Evolutionary conservation across 2,888 invertebrate species (phyloP).

Genomic region (Pristionchus maxplancki): DNA sequence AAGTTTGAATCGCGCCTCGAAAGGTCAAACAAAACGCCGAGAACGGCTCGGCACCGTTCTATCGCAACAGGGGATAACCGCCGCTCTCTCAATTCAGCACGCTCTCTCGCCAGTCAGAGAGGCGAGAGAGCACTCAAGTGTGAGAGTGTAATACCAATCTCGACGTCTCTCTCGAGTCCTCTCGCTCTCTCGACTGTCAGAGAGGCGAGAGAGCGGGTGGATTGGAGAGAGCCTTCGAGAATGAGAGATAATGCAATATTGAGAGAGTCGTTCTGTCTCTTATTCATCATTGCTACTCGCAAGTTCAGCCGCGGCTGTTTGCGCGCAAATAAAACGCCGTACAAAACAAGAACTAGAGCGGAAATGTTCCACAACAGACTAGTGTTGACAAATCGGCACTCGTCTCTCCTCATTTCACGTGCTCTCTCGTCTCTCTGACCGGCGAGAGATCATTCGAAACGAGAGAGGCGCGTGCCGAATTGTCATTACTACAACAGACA

Average conservation of each 20-base stretch:
- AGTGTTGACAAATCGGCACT: too few species aligned
- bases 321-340: background rate
- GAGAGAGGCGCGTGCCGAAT: background rate
- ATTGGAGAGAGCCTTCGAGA: too few species aligned
- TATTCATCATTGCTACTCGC: background rate
- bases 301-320: constrained; percentile 2
- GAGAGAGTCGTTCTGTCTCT: background rate
- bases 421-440: too few species aligned
- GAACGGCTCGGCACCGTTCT: background rate
- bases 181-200: background rate
- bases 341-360: constrained; percentile 17
- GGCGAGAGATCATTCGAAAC: background rate
- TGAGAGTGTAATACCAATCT: too few species aligned
- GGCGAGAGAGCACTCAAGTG: too few species aligned
- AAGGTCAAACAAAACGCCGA: constrained; percentile 31
- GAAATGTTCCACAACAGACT: background rate
- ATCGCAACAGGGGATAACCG: background rate
- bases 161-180: background rate
- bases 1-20: background rate
- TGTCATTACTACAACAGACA: too few species aligned
- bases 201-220: too few species aligned
- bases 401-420: too few species aligned
- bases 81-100: background rate
- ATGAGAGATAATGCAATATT: background rate
- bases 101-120: background rate